Percentiles rank a stretch among this genome's conserved stretches.
Conservation (phyloP, 1,140 invertebrate genomes). For the Potamilus streckersoni region DNA sequence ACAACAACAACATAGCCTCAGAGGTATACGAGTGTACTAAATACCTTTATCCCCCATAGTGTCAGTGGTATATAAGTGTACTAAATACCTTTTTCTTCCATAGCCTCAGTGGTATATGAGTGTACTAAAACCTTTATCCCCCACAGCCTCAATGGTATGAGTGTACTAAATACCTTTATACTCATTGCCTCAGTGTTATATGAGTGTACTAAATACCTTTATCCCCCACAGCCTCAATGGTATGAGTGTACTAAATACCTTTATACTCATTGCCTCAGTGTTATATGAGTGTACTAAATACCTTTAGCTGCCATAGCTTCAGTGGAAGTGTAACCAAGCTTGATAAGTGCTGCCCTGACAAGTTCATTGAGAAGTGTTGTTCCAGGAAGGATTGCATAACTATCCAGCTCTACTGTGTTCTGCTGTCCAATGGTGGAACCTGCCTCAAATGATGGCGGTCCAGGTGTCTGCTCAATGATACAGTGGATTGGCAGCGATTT, state of each 20-base stretch:
- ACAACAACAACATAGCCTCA: neutral
- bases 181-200: conserved; percentile 75
- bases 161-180: conserved; percentile 80
- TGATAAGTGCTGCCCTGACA: conserved; percentile 80
- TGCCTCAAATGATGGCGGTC: conserved; percentile 38
- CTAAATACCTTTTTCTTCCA: conserved; percentile 78
- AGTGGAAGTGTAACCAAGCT: conserved; percentile 83
- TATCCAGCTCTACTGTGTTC: conserved; percentile 82
- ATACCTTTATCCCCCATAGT: conserved; percentile 81
- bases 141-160: conserved; percentile 75
- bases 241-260: conserved; percentile 76
- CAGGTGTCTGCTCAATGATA: conserved; percentile 74
- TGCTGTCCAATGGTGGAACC: conserved; percentile 40
- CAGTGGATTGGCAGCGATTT: conserved; percentile 94
- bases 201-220: no score
- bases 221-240: conserved; percentile 69
- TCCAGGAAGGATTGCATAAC: conserved; percentile 93
- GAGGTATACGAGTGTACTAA: conserved; percentile 52
- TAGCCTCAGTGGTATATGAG: conserved; percentile 73
- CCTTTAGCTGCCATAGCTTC: conserved; percentile 83
- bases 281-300: conserved; percentile 52
- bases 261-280: conserved; percentile 77
- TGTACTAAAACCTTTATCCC: conserved; percentile 78
- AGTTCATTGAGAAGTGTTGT: conserved; percentile 87
- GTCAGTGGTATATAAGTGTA: conserved; percentile 72